Percentiles rank a stretch among this genome's conserved stretches.
Conservation (phyloP, 2,113 vertebrate species). For the Macrotus californicus region DNA sequence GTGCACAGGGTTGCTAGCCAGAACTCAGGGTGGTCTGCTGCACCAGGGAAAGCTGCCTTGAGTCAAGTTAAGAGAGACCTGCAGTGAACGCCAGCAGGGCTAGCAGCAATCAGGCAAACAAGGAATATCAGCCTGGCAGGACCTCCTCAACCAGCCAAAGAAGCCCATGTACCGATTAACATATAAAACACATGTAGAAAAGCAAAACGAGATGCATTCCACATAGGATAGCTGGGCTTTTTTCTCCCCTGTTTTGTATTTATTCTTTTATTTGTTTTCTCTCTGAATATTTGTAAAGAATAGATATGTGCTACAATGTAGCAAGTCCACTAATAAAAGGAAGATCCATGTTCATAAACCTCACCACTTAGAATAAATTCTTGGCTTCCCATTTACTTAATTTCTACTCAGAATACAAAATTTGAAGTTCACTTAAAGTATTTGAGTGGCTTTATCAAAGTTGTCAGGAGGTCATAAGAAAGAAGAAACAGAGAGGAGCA, state of each 20-base stretch:
- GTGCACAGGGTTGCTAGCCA: neutral
- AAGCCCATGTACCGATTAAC: neutral
- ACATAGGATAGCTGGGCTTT: neutral
- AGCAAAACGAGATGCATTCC: neutral
- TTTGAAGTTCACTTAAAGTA: neutral
- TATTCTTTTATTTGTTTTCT: neutral
- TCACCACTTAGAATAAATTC: neutral
- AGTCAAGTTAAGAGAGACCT: neutral
- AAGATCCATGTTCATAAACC: neutral
- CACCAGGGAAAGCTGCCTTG: neutral
- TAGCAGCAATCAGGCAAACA: neutral
- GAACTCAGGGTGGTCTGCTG: neutral
- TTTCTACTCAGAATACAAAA: neutral
- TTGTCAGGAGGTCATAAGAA: neutral
- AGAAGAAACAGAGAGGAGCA: neutral
- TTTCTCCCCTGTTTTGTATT: neutral
- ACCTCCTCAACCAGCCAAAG: neutral
- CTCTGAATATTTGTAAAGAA: neutral
- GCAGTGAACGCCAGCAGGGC: neutral
- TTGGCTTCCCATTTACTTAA: neutral
- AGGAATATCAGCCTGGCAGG: neutral
- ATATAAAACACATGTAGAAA: neutral
- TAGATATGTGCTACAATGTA: neutral
- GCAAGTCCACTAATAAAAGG: neutral
- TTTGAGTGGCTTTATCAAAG: neutral